phyloP scores from a whole-genome alignment of 2,888 invertebrate species.

The Tenthredo distinguenda region DNA sequence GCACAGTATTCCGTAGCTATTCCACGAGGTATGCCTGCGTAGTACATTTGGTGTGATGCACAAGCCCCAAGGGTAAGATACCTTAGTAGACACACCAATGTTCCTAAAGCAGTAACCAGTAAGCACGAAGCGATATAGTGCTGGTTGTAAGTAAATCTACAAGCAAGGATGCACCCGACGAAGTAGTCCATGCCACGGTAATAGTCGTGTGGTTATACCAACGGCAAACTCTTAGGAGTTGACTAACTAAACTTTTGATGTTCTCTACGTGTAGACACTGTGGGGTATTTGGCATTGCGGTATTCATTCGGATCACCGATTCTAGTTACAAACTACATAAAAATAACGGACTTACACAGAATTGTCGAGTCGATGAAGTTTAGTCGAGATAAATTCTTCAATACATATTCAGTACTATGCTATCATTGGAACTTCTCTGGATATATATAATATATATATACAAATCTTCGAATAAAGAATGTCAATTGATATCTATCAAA shows the following conservation, averaged over 20 bases:
- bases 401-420: neutral
- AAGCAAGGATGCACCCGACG: slow-evolving; percentile 46
- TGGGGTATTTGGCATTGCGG: neutral
- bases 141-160: slow-evolving; percentile 37
- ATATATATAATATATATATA: neutral
- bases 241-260: slow-evolving; percentile 34
- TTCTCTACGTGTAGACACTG: neutral
- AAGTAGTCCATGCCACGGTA: slow-evolving; percentile 35
- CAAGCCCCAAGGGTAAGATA: slow-evolving; percentile 48
- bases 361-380: neutral
- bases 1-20: slow-evolving; percentile 25
- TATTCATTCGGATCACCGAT: neutral
- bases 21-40: slow-evolving; percentile 19
- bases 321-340: neutral
- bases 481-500: neutral
- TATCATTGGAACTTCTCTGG: neutral
- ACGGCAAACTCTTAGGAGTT: slow-evolving; percentile 39
- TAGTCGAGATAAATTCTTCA: neutral
- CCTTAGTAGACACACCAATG: slow-evolving; percentile 45
- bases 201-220: slow-evolving; percentile 37
- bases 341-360: neutral
- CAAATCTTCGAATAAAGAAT: neutral
- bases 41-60: slow-evolving; percentile 42
- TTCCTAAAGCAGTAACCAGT: slow-evolving; percentile 44
- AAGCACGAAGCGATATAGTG: slow-evolving; percentile 35